Evolutionary conservation across 1,140 invertebrate genomes (phyloP).

Genomic region (Lordiphosa collinella): DNA sequence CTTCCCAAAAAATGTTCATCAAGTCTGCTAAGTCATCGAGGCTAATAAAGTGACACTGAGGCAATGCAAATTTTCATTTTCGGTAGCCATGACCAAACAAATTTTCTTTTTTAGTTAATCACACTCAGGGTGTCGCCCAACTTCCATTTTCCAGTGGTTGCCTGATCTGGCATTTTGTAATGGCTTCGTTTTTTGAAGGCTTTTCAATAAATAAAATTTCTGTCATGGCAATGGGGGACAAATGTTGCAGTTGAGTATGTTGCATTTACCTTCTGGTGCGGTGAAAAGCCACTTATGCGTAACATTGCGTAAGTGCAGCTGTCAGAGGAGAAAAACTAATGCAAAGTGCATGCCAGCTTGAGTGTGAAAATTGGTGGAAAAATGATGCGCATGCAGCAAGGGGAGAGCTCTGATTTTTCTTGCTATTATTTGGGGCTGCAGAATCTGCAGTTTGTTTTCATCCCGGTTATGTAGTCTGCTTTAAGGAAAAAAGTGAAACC

Average conservation of each 20-base stretch:
- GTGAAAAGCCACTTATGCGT: constrained; percentile 47
- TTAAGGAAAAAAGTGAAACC: no score
- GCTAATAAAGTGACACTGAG: constrained; percentile 51
- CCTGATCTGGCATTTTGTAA: constrained; percentile 5
- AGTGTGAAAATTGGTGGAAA: constrained; percentile 71
- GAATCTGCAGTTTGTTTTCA: no score
- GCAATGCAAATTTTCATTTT: constrained; percentile 36
- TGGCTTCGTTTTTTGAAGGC: background rate
- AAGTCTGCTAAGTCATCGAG: constrained; percentile 48
- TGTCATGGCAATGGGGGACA: constrained; percentile 7
- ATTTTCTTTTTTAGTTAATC: constrained; percentile 24
- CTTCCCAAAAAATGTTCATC: constrained; percentile 24
- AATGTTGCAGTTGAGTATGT: constrained; percentile 17
- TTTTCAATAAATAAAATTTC: constrained; percentile 5
- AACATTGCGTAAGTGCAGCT: constrained; percentile 68
- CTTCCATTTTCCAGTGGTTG: constrained; percentile 39
- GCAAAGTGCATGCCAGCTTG: constrained; percentile 65
- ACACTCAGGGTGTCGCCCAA: background rate
- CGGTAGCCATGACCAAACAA: constrained; percentile 41
- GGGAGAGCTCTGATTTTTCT: no score
- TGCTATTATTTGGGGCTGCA: no score
- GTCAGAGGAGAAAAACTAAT: constrained; percentile 24
- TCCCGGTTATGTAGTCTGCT: no score
- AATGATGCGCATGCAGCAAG: constrained; percentile 13
- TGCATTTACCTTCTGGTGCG: no score